phyloP scores from a whole-genome alignment of 2,888 invertebrate species.

The Masnerella sp. region DNA sequence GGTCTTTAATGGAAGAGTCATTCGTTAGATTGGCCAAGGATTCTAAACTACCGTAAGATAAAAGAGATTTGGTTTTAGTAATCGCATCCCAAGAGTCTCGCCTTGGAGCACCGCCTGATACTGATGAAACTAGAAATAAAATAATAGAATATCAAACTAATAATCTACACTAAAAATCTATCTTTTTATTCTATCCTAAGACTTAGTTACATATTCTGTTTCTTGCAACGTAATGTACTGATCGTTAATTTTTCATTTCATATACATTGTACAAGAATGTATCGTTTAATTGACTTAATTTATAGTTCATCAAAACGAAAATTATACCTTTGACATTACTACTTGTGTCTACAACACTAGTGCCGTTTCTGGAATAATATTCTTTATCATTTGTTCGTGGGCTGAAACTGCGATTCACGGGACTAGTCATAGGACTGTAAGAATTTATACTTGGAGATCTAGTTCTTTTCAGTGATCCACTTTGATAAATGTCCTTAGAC shows the following conservation, averaged over 20 bases:
- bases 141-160: not conserved
- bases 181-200: too few species aligned
- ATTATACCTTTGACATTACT: slow-evolving; percentile 72
- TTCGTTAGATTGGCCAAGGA: slow-evolving; percentile 85
- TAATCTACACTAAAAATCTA: too few species aligned
- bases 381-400: slow-evolving; percentile 69
- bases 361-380: slow-evolving; percentile 64
- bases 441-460: slow-evolving; percentile 70
- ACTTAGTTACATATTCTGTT: too few species aligned
- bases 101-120: slow-evolving; percentile 80
- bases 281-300: too few species aligned
- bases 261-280: too few species aligned
- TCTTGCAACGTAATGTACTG: too few species aligned
- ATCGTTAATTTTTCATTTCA: too few species aligned
- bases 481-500: slow-evolving; percentile 70
- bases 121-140: slow-evolving; percentile 79
- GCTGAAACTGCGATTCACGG: slow-evolving; percentile 71
- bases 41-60: slow-evolving; percentile 85
- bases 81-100: slow-evolving; percentile 91
- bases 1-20: slow-evolving; percentile 79
- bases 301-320: not conserved
- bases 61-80: slow-evolving; percentile 87
- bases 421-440: slow-evolving; percentile 69
- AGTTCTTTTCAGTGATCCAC: slow-evolving; percentile 67
- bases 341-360: slow-evolving; percentile 74